phyloP scores from a whole-genome alignment of 2,888 invertebrate species.

The Oligia strigilis region DNA sequence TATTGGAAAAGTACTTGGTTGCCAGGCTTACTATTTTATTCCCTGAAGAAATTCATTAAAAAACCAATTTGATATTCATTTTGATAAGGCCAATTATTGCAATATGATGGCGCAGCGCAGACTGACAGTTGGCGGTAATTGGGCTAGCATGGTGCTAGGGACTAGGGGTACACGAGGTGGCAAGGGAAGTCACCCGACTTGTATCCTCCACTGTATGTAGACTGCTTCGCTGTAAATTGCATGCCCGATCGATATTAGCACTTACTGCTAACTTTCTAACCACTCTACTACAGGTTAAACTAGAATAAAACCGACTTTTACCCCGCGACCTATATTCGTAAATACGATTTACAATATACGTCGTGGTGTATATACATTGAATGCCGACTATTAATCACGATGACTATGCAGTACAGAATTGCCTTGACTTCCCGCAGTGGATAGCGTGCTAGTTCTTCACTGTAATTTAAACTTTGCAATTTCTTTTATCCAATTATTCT shows the following conservation, averaged over 20 bases:
- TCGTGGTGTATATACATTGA: conserved; percentile 17
- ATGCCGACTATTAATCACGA: conserved; percentile 41
- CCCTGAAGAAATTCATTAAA: conserved; percentile 6
- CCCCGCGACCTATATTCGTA: conserved; percentile 42
- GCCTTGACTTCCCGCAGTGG: conserved; percentile 36
- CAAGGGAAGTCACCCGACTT: conserved; percentile 55
- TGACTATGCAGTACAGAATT: conserved; percentile 42
- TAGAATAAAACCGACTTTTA: conserved; percentile 20
- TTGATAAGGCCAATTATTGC: conserved; percentile 29
- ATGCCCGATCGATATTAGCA: conserved; percentile 72
- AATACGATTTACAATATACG: conserved; percentile 26
- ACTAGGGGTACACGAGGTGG: conserved; percentile 43
- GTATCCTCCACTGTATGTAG: conserved; percentile 75
- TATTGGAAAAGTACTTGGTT: not conserved
- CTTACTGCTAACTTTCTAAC: conserved; percentile 48
- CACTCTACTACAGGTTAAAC: conserved; percentile 27
- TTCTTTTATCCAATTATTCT: conserved; percentile 26
- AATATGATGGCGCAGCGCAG: conserved; percentile 1
- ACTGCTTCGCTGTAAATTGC: conserved; percentile 63
- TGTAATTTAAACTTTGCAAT: conserved; percentile 36
- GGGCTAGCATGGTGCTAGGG: conserved; percentile 31
- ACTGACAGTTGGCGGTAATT: conserved; percentile 51
- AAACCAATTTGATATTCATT: conserved; percentile 10
- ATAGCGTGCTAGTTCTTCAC: conserved; percentile 32
- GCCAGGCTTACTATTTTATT: not conserved